Evolutionary conservation across 2,113 vertebrate genomes (phyloP).

Genomic region (Centropristis striata): DNA sequence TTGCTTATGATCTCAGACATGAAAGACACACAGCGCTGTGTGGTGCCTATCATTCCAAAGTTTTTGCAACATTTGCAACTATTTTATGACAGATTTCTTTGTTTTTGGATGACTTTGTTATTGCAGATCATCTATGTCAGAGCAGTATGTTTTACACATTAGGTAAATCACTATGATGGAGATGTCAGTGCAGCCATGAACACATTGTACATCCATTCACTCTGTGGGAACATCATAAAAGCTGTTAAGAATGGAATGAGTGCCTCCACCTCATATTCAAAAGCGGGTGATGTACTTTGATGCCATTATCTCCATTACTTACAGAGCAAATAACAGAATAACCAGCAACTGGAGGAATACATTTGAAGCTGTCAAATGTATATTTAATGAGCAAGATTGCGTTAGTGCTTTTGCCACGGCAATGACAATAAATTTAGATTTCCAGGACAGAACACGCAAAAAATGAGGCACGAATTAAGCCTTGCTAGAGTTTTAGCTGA

Average conservation of each 20-base stretch:
- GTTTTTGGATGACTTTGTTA: background rate
- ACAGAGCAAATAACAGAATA: conserved; percentile 50
- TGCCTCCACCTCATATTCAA: conserved; percentile 23
- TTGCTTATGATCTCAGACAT: conserved; percentile 48
- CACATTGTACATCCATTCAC: background rate
- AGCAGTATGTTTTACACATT: conserved; percentile 7
- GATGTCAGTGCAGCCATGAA: conserved; percentile 9
- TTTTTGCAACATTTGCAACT: background rate
- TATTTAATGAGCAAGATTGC: conserved; percentile 59
- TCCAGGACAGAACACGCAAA: conserved; percentile 20
- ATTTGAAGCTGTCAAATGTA: conserved; percentile 61
- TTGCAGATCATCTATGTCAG: background rate
- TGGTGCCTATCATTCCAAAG: conserved; percentile 1
- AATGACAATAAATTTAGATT: conserved; percentile 54
- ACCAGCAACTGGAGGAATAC: conserved; percentile 41
- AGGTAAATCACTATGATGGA: conserved; percentile 5
- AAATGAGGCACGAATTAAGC: conserved; percentile 46
- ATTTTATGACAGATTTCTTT: background rate
- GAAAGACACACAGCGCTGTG: conserved; percentile 41
- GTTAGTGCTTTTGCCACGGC: conserved; percentile 46
- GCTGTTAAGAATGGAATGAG: conserved; percentile 30
- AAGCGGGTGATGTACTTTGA: conserved; percentile 34
- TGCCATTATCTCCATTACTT: conserved; percentile 62
- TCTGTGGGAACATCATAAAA: conserved; percentile 18
- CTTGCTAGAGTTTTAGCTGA: conserved; percentile 31